Evolutionary conservation across 1,140 invertebrate species (phyloP).

Genomic region (Streblospio benedicti): DNA sequence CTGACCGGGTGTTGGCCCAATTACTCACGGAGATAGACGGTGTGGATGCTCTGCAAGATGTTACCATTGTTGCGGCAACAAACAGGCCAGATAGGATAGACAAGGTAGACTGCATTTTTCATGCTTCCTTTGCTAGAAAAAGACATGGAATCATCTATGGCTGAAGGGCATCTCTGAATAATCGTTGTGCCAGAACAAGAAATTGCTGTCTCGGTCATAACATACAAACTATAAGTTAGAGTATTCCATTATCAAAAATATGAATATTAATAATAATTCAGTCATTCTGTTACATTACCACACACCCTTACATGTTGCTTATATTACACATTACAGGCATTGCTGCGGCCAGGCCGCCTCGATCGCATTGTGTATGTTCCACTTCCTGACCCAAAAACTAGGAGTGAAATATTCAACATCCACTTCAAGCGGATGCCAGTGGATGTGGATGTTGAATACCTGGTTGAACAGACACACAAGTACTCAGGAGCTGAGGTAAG

Average conservation of each 20-base stretch:
- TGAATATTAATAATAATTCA: too few relatives aligned
- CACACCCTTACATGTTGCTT: too few relatives aligned
- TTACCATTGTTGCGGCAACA: conserved; percentile 90
- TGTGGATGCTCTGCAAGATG: conserved; percentile 97
- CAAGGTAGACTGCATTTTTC: conserved; percentile 49
- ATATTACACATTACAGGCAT: conserved; percentile 62
- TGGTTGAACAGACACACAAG: conserved; percentile 60
- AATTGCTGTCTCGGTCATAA: too few relatives aligned
- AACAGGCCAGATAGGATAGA: conserved; percentile 89
- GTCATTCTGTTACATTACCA: too few relatives aligned
- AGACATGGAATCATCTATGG: too few relatives aligned
- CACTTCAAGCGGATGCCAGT: conserved; percentile 57
- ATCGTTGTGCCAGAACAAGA: background rate
- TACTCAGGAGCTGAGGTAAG: conserved; percentile 82
- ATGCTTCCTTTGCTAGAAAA: background rate
- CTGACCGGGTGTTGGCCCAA: conserved; percentile 97
- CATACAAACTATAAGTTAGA: too few relatives aligned
- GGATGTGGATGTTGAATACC: conserved; percentile 53
- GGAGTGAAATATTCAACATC: conserved; percentile 60
- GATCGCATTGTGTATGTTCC: conserved; percentile 81
- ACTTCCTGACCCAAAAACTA: conserved; percentile 64
- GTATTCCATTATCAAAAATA: too few relatives aligned
- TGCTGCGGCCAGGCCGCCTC: conserved; percentile 77
- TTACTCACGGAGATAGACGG: conserved; percentile 97
- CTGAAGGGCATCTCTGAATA: too few relatives aligned